Conservation (phyloP, 2,888 invertebrate genomes). For the Silvanus unidentatus region DNA sequence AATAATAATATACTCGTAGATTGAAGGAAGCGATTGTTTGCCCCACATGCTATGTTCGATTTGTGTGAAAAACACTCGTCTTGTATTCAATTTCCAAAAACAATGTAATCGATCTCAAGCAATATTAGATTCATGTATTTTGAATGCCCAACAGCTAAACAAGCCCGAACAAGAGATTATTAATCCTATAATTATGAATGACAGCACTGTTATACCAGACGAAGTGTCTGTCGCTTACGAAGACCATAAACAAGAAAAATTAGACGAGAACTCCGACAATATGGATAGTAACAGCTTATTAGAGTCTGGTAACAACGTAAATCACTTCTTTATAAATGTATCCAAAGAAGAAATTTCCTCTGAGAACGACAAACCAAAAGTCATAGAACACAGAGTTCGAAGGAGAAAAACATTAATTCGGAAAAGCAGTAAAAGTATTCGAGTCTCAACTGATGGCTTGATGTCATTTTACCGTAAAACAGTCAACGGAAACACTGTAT, state of each 20-base stretch:
- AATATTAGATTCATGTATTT: constrained; percentile 25
- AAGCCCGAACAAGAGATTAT: no score
- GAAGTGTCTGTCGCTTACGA: no score
- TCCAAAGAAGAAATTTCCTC: no score
- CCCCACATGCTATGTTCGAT: constrained; percentile 28
- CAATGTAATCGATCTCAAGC: constrained; percentile 30
- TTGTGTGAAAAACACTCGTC: constrained; percentile 28
- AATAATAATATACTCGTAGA: constrained; percentile 16
- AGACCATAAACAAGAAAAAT: no score
- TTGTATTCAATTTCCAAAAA: constrained; percentile 29
- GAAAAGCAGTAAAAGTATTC: neutral
- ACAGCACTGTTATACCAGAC: no score
- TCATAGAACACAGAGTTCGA: neutral
- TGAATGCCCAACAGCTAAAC: neutral
- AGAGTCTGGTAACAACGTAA: no score
- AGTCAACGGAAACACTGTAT: neutral
- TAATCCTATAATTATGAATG: no score
- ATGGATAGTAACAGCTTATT: neutral
- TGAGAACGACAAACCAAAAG: no score
- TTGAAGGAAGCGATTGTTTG: constrained; percentile 28
- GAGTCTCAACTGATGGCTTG: neutral
- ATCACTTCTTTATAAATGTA: no score
- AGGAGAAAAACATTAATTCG: no score
- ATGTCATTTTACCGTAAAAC: neutral
- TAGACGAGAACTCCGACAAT: neutral